Conservation (phyloP, 2,888 invertebrate genomes). For the Neocrepidodera transversa region DNA sequence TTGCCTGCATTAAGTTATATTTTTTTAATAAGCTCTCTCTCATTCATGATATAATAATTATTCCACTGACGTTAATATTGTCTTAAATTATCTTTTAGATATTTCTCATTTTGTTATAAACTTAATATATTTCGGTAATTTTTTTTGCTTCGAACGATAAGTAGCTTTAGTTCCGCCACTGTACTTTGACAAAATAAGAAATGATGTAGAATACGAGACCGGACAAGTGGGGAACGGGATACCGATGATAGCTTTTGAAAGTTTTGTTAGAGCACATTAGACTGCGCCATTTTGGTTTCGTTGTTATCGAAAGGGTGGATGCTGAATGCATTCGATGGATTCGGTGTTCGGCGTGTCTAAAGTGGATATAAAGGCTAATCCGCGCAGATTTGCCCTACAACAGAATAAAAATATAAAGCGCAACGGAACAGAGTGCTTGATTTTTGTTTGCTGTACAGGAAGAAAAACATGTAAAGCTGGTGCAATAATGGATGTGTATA, state of each 20-base stretch:
- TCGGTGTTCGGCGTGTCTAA: slow-evolving; percentile 28
- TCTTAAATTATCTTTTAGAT: too few relatives aligned
- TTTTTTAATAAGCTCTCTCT: too few relatives aligned
- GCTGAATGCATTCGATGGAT: slow-evolving; percentile 41
- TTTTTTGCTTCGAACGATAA: too few relatives aligned
- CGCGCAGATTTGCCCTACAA: slow-evolving; percentile 20
- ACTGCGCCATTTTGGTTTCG: slow-evolving; percentile 43
- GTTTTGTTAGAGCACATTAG: slow-evolving; percentile 48
- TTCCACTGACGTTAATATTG: too few relatives aligned
- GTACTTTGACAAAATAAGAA: slow-evolving; percentile 40
- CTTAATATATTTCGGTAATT: too few relatives aligned
- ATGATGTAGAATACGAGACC: slow-evolving; percentile 44
- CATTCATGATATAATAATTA: too few relatives aligned
- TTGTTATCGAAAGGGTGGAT: slow-evolving; percentile 44
- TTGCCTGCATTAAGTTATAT: too few relatives aligned
- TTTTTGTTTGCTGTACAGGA: too few relatives aligned
- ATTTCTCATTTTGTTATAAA: too few relatives aligned
- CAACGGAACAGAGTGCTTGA: slow-evolving; percentile 15
- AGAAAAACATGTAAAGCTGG: too few relatives aligned
- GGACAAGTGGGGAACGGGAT: slow-evolving; percentile 43
- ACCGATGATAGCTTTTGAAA: slow-evolving; percentile 47
- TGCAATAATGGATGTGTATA: too few relatives aligned
- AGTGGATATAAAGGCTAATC: slow-evolving; percentile 42
- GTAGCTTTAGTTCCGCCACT: not conserved
- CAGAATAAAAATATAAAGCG: slow-evolving; percentile 23